phyloP scores from a whole-genome alignment of 2,888 invertebrate genomes.

The Lymantria dispar region DNA sequence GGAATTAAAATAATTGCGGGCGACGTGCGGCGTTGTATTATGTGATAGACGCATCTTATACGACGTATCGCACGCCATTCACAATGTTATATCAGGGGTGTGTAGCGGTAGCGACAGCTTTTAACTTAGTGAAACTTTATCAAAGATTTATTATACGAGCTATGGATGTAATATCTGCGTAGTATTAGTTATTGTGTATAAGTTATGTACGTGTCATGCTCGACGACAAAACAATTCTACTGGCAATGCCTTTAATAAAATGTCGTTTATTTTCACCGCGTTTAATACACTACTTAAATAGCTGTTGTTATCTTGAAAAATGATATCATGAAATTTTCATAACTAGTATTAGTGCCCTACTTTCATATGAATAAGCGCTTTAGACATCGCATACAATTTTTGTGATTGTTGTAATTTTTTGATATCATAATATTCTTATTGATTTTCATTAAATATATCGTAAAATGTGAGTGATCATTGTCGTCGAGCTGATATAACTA shows the following conservation, averaged over 20 bases:
- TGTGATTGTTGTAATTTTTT: no score
- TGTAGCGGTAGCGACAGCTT: constrained; percentile 67
- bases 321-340: no score
- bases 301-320: no score
- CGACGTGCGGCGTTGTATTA: constrained; percentile 25
- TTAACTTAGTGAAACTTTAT: constrained; percentile 62
- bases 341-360: no score
- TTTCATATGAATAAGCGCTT: no score
- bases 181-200: constrained; percentile 43
- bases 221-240: constrained; percentile 26
- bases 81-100: constrained; percentile 66
- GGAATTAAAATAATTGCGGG: constrained; percentile 32
- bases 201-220: constrained; percentile 30
- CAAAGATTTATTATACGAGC: constrained; percentile 71
- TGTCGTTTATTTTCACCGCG: no score
- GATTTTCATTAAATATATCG: neutral
- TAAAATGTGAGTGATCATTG: constrained; percentile 16
- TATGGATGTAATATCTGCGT: constrained; percentile 63
- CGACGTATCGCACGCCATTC: constrained; percentile 32
- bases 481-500: constrained; percentile 25
- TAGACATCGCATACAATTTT: no score
- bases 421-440: neutral
- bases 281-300: no score
- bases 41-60: neutral
- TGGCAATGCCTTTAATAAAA: no score